phyloP scores from a whole-genome alignment of 2,888 invertebrate genomes.

The Nematopogon swammerdamellus region DNA sequence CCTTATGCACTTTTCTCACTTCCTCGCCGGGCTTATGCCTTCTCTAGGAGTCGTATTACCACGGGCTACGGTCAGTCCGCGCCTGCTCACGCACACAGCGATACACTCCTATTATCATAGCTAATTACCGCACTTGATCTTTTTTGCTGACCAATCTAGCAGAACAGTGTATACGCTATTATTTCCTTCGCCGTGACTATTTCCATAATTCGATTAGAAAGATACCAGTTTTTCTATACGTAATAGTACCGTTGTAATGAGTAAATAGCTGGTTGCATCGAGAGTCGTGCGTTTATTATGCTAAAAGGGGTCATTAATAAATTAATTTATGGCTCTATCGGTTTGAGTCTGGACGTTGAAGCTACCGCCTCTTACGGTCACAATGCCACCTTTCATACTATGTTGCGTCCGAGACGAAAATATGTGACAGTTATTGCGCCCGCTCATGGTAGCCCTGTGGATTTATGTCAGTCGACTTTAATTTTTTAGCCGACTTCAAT shows the following conservation, averaged over 20 bases:
- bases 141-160: neutral
- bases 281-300: neutral
- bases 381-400: neutral
- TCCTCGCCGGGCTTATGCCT: too few species aligned
- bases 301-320: neutral
- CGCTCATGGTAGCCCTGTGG: neutral
- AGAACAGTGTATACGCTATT: constrained; percentile 3
- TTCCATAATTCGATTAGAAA: constrained; percentile 7
- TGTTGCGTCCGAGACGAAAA: neutral
- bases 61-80: too few species aligned
- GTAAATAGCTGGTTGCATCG: neutral
- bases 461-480: neutral
- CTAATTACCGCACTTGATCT: constrained; percentile 4
- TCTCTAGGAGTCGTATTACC: too few species aligned
- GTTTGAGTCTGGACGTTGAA: neutral
- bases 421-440: neutral
- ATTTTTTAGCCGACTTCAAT: neutral
- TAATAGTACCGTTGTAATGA: neutral
- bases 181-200: constrained; percentile 2
- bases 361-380: neutral
- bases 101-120: constrained; percentile 3
- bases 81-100: neutral
- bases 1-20: too few species aligned
- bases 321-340: neutral
- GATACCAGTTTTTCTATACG: neutral